phyloP scores from a whole-genome alignment of 2,888 invertebrate species.

The Glaucopsyche alexis region DNA sequence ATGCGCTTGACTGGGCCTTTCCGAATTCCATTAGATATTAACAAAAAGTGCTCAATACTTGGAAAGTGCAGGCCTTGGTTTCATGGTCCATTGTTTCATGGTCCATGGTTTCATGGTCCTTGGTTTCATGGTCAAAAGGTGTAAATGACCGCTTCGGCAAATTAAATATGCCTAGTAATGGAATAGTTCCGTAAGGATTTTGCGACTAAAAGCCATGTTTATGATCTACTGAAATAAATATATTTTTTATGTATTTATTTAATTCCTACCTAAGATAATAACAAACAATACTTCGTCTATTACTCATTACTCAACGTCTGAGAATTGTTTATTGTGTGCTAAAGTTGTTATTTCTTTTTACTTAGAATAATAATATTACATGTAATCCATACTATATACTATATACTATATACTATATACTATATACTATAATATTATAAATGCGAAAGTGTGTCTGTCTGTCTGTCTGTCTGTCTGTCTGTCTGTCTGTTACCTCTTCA shows the following conservation, averaged over 20 bases:
- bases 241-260: no score
- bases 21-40: no score
- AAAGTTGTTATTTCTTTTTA: not conserved
- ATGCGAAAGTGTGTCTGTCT: no score
- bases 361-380: no score
- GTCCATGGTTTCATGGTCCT: not conserved
- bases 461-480: no score
- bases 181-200: not conserved
- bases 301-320: not conserved
- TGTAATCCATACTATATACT: no score
- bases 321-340: not conserved
- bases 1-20: no score
- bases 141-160: not conserved
- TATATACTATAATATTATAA: no score
- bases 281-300: not conserved
- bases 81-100: not conserved
- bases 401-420: no score
- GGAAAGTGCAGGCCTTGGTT: not conserved
- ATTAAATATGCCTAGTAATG: not conserved
- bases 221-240: no score
- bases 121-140: conserved; percentile 1
- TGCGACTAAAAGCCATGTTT: no score
- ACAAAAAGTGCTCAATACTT: not conserved
- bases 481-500: no score
- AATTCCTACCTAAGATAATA: not conserved